Conservation (phyloP, 2,797 vertebrate genomes). For the Rhynchonycteris naso region DNA sequence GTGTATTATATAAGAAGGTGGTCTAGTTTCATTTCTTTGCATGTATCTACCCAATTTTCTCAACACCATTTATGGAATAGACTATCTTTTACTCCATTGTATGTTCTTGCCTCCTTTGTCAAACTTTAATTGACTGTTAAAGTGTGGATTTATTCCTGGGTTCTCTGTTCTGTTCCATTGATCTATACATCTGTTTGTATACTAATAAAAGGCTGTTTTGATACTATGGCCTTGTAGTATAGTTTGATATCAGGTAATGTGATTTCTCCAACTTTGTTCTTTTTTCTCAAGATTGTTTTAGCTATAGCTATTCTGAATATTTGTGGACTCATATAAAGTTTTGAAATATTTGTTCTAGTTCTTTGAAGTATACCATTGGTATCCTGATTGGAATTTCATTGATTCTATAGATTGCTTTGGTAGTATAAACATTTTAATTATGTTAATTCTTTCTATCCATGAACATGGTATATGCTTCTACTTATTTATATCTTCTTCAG, state of each 20-base stretch:
- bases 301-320: background rate
- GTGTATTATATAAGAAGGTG: background rate
- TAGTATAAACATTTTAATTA: background rate
- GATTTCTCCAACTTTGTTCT: background rate
- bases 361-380: background rate
- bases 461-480: background rate
- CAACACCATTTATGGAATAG: background rate
- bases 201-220: background rate
- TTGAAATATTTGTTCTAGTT: background rate
- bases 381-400: background rate
- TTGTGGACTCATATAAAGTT: background rate
- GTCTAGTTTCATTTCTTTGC: background rate
- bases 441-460: background rate
- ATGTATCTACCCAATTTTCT: background rate
- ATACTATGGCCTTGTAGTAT: background rate
- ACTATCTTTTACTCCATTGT: background rate
- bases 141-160: no score
- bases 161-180: background rate
- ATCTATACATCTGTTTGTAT: background rate
- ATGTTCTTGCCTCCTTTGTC: background rate
- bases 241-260: background rate
- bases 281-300: background rate
- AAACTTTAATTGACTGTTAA: background rate
- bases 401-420: background rate
- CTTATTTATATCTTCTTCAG: background rate